Percentiles rank a stretch among this genome's conserved stretches.
phyloP scores from a whole-genome alignment of 92 coral and sea anemone species.

The Scolanthus callimorphus region DNA sequence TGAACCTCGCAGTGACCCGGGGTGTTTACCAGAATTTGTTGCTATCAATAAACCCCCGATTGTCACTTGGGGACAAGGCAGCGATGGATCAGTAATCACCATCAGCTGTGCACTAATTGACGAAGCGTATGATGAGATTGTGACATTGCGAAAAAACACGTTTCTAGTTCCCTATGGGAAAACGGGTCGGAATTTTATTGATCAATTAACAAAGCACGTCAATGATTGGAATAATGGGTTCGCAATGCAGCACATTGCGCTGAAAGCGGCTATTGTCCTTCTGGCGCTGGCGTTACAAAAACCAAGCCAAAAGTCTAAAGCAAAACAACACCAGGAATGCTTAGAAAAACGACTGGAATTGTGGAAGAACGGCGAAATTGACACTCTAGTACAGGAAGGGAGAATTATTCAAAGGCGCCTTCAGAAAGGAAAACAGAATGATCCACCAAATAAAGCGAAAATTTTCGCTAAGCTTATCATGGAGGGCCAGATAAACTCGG shows the following conservation, averaged over 20 bases:
- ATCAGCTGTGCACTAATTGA: slow-evolving; percentile 19
- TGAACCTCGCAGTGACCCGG: too few species aligned
- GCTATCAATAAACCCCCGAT: slow-evolving; percentile 23
- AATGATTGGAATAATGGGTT: slow-evolving; percentile 50
- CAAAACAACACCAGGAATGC: slow-evolving; percentile 56
- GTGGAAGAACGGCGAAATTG: slow-evolving; percentile 57
- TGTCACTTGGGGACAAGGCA: too few species aligned
- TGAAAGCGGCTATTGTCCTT: slow-evolving; percentile 57
- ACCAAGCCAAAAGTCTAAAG: slow-evolving; percentile 45
- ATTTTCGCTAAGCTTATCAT: slow-evolving; percentile 31
- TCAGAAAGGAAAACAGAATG: slow-evolving; percentile 19
- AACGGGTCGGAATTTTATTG: slow-evolving; percentile 46
- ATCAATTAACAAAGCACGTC: slow-evolving; percentile 5
- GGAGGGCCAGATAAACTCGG: slow-evolving; percentile 27
- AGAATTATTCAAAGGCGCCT: slow-evolving; percentile 37
- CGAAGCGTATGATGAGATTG: slow-evolving; percentile 50
- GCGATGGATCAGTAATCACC: too few species aligned
- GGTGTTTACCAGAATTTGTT: slow-evolving; percentile 14
- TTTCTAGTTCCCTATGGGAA: slow-evolving; percentile 60
- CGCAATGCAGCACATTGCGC: slow-evolving; percentile 35
- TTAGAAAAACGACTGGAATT: slow-evolving; percentile 28
- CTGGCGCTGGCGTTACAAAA: slow-evolving; percentile 48
- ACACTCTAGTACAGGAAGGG: slow-evolving; percentile 44
- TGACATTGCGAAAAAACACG: slow-evolving; percentile 42
- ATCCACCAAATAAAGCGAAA: slow-evolving; percentile 48